Conservation (phyloP, 92 coral and sea anemone species). For the Plumapathes pennacea region DNA sequence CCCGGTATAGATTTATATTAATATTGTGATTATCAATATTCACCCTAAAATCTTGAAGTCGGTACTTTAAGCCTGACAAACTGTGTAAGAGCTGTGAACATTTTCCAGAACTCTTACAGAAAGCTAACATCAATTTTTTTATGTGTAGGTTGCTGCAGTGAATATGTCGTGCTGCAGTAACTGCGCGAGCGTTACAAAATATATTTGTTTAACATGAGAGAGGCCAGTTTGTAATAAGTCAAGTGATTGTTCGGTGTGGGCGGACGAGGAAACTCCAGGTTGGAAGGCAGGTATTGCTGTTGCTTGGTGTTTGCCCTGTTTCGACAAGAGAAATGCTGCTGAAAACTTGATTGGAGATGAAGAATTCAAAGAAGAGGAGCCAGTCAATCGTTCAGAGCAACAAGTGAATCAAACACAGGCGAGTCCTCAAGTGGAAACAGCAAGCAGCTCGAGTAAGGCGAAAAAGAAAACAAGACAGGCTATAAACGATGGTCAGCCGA, state of each 20-base stretch:
- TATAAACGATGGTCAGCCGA: not conserved
- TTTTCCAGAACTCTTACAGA: too few relatives aligned
- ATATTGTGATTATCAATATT: too few relatives aligned
- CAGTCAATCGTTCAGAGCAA: too few relatives aligned
- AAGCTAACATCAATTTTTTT: too few relatives aligned
- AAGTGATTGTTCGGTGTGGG: slow-evolving; percentile 6
- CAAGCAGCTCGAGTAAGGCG: not conserved
- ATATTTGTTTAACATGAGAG: slow-evolving; percentile 1
- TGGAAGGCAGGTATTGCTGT: slow-evolving; percentile 16
- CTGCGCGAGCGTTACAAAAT: slow-evolving; percentile 6
- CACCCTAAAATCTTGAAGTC: too few relatives aligned
- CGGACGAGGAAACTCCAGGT: slow-evolving; percentile 9
- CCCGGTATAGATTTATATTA: too few relatives aligned
- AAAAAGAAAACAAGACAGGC: not conserved
- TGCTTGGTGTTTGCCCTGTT: slow-evolving; percentile 1
- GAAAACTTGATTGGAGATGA: too few relatives aligned
- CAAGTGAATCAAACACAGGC: not conserved
- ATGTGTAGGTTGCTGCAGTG: too few relatives aligned
- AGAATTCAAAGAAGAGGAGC: too few relatives aligned
- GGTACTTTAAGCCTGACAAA: too few relatives aligned
- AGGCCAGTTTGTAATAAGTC: slow-evolving; percentile 7
- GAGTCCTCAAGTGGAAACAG: not conserved
- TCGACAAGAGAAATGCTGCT: not conserved
- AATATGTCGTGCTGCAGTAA: slow-evolving; percentile 5
- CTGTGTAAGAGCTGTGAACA: too few relatives aligned